Evolutionary conservation across 2,113 vertebrate genomes (phyloP), one percentile per base, ranked within the genome.

Genomic region (Lichenostomus cassidix): DNA sequence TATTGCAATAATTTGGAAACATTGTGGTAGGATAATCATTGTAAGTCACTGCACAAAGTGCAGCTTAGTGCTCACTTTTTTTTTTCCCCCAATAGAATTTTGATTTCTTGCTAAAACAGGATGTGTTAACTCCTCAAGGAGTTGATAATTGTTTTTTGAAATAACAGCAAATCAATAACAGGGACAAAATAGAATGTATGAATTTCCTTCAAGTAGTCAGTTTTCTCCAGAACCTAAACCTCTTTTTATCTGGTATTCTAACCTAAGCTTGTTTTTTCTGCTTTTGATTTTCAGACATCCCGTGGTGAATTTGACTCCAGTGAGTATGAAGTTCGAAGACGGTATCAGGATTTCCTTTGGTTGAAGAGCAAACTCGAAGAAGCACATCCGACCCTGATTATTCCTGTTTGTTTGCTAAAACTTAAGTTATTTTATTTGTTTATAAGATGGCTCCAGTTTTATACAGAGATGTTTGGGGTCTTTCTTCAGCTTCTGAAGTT

Each of bases 281-380:
- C 87, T 21, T 79, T 55, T 83, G 91, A 22, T 95, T 96, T 94
- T 93, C 95, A 99, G 99, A 99, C 99, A 20, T 99, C 99, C 22
- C 98, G 99, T 25, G 96, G 98, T 79, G 99, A 99, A 87, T 99
- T 99, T 97, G 99, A 99, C 96, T 99, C 98, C 73, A 98, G 99
- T 81, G 99, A 99, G 96, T 99, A 98, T 70, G 99, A 99, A 97
- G 99, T 99, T 41, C 98, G 97, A 74, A 98, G 99, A 53, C 98
- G 99, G 1, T 99, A 99, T 67, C 99, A 99, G 97, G 99, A 99
- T 98, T 99, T 99, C 95, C 93, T 99, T 25, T 99, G 99, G 99
- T 96, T 99, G 92, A 98, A 99, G 83, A 98, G 97, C 87, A 98
- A 95, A 96, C 98, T 99, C 71, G 99, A 99, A 95, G 99, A 99